Conservation (phyloP, 1,140 invertebrate genomes). For the Calliphora vicina region DNA sequence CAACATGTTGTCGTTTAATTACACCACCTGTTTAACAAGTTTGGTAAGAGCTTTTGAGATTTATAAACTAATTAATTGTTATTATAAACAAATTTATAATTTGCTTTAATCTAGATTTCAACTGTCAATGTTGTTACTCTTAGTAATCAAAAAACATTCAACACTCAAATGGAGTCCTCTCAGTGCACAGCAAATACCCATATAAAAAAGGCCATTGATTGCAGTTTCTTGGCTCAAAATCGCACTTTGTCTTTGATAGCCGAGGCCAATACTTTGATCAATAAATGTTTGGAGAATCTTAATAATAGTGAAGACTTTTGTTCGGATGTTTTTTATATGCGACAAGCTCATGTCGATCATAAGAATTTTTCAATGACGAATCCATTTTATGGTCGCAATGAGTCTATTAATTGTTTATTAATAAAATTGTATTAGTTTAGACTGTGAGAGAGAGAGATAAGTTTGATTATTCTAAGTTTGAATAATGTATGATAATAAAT, state of each 20-base stretch:
- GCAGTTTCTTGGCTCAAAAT: not conserved
- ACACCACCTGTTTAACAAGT: not conserved
- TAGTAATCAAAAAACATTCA: not conserved
- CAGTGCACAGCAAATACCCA: not conserved
- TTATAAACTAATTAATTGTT: not conserved
- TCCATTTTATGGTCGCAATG: slow-evolving; percentile 25
- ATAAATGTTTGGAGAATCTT: not conserved
- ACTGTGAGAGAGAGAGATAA: too few species aligned
- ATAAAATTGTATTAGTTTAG: not conserved
- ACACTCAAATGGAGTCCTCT: not conserved
- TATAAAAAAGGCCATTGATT: slow-evolving; percentile 7
- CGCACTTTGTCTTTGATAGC: not conserved
- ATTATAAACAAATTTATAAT: not conserved
- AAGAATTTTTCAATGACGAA: slow-evolving; percentile 7
- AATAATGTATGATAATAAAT: too few species aligned
- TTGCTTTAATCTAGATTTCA: not conserved
- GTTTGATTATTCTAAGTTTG: too few species aligned
- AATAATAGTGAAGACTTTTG: slow-evolving; percentile 5
- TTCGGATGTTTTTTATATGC: not conserved
- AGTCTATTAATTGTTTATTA: not conserved
- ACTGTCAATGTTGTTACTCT: not conserved
- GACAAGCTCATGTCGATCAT: not conserved
- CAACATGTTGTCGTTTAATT: not conserved
- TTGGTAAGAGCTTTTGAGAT: not conserved
- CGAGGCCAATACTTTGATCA: not conserved